Evolutionary conservation across 1,140 invertebrate genomes (phyloP).

Genomic region (Hycleus cichorii): DNA sequence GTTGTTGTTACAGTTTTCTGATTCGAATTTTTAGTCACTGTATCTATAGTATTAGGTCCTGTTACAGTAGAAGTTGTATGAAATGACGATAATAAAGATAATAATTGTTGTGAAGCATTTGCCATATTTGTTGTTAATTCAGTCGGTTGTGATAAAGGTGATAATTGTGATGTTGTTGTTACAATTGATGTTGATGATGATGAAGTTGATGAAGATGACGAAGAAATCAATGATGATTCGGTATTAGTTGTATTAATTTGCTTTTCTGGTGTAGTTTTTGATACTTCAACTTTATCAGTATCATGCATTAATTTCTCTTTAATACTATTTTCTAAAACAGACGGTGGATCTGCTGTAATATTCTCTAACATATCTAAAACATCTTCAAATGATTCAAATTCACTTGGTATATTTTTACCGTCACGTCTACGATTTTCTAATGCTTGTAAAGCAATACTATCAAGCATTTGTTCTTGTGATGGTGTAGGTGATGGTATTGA

Average conservation of each 20-base stretch:
- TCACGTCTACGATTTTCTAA: slow-evolving; percentile 44
- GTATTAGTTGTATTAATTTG: too few species aligned
- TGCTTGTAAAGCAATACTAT: slow-evolving; percentile 52
- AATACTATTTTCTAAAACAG: slow-evolving; percentile 25
- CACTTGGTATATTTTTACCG: slow-evolving; percentile 38
- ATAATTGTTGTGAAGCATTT: slow-evolving; percentile 59
- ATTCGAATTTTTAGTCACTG: slow-evolving; percentile 24
- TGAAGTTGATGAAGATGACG: too few species aligned
- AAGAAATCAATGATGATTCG: too few species aligned
- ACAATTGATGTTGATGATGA: slow-evolving; percentile 11
- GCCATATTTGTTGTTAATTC: slow-evolving; percentile 63
- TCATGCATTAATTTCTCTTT: slow-evolving; percentile 22
- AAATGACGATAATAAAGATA: slow-evolving; percentile 54
- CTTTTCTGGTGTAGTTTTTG: background rate
- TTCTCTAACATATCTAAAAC: slow-evolving; percentile 61
- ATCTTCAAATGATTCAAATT: slow-evolving; percentile 57
- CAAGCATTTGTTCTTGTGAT: slow-evolving; percentile 52
- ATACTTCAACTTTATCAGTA: slow-evolving; percentile 13
- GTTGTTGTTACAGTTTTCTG: slow-evolving; percentile 23
- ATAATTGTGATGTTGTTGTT: slow-evolving; percentile 49
- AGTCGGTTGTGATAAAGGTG: slow-evolving; percentile 60
- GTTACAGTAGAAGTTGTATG: slow-evolving; percentile 39
- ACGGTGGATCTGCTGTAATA: slow-evolving; percentile 46
- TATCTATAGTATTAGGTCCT: slow-evolving; percentile 30
- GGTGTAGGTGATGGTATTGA: slow-evolving; percentile 54